phyloP scores from a whole-genome alignment of 1,140 invertebrate species.

The Neodiprion fabricii region DNA sequence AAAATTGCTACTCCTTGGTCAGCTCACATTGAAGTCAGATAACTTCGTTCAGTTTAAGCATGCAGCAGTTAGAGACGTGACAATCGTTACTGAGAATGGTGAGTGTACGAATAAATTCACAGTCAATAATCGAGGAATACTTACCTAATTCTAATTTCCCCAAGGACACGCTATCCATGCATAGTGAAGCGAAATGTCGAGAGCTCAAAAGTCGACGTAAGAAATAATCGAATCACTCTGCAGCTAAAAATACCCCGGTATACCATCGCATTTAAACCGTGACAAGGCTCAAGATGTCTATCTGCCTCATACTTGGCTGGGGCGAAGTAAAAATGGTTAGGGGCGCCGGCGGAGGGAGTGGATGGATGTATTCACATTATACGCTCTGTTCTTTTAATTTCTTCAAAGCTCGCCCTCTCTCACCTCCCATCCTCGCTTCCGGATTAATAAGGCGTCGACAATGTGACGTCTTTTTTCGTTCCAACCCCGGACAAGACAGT shows the following conservation, averaged over 20 bases:
- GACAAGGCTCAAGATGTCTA: slow-evolving; percentile 59
- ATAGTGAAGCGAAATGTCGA: background rate
- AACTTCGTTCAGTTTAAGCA: too few relatives aligned
- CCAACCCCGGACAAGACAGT: slow-evolving; percentile 40
- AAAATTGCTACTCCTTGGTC: too few relatives aligned
- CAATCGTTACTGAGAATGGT: too few relatives aligned
- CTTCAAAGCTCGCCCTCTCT: slow-evolving; percentile 52
- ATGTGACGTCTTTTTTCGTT: slow-evolving; percentile 56
- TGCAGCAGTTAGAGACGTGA: too few relatives aligned
- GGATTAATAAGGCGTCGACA: slow-evolving; percentile 62
- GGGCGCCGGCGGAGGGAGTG: slow-evolving; percentile 31
- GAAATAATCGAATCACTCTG: background rate
- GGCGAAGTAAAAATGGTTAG: slow-evolving; percentile 51
- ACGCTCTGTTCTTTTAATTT: slow-evolving; percentile 63
- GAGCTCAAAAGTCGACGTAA: background rate
- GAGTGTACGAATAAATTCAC: background rate
- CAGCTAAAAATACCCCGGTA: slow-evolving; percentile 32
- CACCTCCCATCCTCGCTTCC: slow-evolving; percentile 35
- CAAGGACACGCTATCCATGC: background rate
- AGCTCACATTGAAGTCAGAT: too few relatives aligned
- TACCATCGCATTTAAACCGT: slow-evolving; percentile 53
- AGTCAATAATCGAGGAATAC: background rate
- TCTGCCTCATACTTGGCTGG: slow-evolving; percentile 54
- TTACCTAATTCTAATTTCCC: background rate
- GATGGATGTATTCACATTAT: slow-evolving; percentile 62